These are phyloP conservation scores for Eretmochelys imbricata DNA, from an alignment of 2,113 vertebrate genomes.

Conservation along the genomic window DNA sequence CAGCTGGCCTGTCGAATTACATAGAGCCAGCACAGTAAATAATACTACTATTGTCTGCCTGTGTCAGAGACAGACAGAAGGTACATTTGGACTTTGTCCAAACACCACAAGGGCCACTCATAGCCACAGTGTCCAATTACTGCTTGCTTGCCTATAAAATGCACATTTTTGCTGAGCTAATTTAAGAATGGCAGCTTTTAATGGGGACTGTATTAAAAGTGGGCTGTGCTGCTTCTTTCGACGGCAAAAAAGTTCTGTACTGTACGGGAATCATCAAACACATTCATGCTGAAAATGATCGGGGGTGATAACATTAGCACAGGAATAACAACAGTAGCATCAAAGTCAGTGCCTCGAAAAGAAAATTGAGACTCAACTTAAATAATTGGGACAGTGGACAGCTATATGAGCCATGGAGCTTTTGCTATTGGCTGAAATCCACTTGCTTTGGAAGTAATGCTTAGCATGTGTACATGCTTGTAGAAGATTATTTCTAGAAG, in stretches of 20 bases:
- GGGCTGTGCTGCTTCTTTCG: constrained; percentile 44
- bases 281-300: constrained; percentile 29
- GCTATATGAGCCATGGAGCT: neutral
- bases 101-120: constrained; percentile 85
- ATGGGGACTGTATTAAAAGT: constrained; percentile 70
- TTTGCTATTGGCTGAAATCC: neutral
- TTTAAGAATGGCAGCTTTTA: constrained; percentile 83
- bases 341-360: neutral
- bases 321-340: constrained; percentile 30
- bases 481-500: neutral
- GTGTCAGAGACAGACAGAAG: constrained; percentile 88
- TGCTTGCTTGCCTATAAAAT: constrained; percentile 83
- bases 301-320: constrained; percentile 44
- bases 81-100: constrained; percentile 85
- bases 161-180: constrained; percentile 75
- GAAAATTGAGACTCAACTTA: neutral
- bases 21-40: constrained; percentile 83
- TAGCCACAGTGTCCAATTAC: constrained; percentile 88
- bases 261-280: constrained; percentile 58
- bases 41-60: constrained; percentile 86
- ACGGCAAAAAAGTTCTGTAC: constrained; percentile 59
- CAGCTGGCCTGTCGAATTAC: constrained; percentile 86
- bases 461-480: neutral
- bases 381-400: neutral
- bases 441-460: neutral